These are phyloP conservation scores for Drosophila gunungcola DNA, from an alignment of 1,140 invertebrate genomes.

Conservation along the genomic window DNA sequence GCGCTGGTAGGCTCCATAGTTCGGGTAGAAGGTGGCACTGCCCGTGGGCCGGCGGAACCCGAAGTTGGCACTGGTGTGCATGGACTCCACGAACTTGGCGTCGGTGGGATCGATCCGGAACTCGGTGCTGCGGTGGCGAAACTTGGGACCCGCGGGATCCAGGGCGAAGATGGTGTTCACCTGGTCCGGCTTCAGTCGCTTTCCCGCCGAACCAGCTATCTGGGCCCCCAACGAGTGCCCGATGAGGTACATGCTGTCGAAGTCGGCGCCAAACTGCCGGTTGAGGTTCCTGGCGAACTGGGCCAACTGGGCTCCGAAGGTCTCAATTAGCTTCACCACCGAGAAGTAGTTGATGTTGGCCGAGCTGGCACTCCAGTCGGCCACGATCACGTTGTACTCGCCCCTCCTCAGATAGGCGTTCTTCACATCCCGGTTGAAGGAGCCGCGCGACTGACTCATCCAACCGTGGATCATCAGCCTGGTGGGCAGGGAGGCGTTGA, in stretches of 20 bases:
- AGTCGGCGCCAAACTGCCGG: constrained; percentile 43
- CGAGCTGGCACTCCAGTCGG: constrained; percentile 88
- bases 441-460: constrained; percentile 81
- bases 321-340: constrained; percentile 85
- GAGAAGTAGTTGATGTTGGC: constrained; percentile 85
- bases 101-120: constrained; percentile 87
- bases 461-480: constrained; percentile 80
- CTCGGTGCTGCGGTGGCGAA: constrained; percentile 86
- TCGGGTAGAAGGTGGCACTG: constrained; percentile 90
- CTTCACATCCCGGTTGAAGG: constrained; percentile 79
- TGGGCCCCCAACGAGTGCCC: constrained; percentile 95
- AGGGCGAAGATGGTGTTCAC: constrained; percentile 88
- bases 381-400: constrained; percentile 88
- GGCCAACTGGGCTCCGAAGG: constrained; percentile 76
- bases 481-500: constrained; percentile 71
- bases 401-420: constrained; percentile 86
- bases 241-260: constrained; percentile 89
- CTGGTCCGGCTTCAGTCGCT: constrained; percentile 85
- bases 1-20: constrained; percentile 86
- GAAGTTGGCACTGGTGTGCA: constrained; percentile 89
- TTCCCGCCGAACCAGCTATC: constrained; percentile 90
- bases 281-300: constrained; percentile 73
- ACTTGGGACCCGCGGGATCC: constrained; percentile 90
- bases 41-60: constrained; percentile 86
- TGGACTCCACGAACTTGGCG: constrained; percentile 90